These are phyloP conservation scores for Drosophila lini DNA, from an alignment of 1,140 invertebrate genomes.

Conservation along the genomic window DNA sequence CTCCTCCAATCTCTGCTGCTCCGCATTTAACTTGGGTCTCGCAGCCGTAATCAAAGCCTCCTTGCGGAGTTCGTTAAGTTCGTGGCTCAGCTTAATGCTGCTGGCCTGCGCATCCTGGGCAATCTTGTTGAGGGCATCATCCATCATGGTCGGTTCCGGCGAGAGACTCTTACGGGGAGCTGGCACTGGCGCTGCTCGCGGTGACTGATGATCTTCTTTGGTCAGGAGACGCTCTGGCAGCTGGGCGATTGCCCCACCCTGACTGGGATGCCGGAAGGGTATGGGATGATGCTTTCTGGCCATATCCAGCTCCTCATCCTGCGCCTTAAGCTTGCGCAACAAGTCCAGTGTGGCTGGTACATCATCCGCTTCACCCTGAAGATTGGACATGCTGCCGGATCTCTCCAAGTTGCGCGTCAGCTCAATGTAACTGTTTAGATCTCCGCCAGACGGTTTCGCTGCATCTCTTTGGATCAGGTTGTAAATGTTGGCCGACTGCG, in stretches of 20 bases:
- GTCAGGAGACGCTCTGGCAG: constrained; percentile 65
- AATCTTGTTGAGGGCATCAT: constrained; percentile 86
- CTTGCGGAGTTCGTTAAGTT: constrained; percentile 82
- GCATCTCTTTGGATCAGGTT: constrained; percentile 88
- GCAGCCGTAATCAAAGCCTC: constrained; percentile 77
- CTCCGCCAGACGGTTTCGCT: constrained; percentile 81
- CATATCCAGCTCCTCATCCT: constrained; percentile 60
- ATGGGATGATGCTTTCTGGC: constrained; percentile 45
- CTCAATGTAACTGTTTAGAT: constrained; percentile 78
- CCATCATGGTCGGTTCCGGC: constrained; percentile 82
- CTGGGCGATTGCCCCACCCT: constrained; percentile 75
- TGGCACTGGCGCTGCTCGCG: constrained; percentile 58
- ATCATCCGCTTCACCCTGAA: constrained; percentile 56
- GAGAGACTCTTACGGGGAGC: constrained; percentile 74
- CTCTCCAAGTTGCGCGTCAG: constrained; percentile 70
- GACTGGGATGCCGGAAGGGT: constrained; percentile 78
- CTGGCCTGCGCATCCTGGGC: constrained; percentile 87
- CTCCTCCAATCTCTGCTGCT: constrained; percentile 73
- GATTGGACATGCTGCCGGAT: constrained; percentile 76
- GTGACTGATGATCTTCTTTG: constrained; percentile 35
- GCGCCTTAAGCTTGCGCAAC: constrained; percentile 69
- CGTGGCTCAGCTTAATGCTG: constrained; percentile 86
- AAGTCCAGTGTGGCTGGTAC: constrained; percentile 72
- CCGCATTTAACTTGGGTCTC: constrained; percentile 61
- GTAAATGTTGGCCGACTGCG: constrained; percentile 92